A percentile compares a stretch with the other conserved stretches of the same genome.
Evolutionary conservation across 2,888 invertebrate species (phyloP).

Genomic region (Parnassius mnemosyne): DNA sequence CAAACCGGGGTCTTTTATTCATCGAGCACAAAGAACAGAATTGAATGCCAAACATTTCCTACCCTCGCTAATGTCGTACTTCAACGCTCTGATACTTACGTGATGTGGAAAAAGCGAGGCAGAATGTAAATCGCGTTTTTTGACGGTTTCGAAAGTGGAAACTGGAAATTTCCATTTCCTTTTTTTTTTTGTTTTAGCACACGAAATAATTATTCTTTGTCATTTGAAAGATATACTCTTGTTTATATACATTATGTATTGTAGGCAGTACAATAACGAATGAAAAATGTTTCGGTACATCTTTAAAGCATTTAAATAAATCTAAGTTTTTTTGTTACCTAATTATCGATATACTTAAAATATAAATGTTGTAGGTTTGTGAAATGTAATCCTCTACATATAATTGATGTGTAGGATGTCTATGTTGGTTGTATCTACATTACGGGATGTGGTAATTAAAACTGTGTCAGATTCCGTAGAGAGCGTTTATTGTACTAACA

Average conservation of each 20-base stretch:
- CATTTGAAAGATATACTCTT: background rate
- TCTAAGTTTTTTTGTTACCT: no score
- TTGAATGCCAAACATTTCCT: conserved; percentile 8
- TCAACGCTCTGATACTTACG: conserved; percentile 22
- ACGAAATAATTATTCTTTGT: background rate
- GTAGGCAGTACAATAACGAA: no score
- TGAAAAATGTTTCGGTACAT: no score
- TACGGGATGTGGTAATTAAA: no score
- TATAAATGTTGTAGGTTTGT: no score
- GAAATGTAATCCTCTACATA: no score
- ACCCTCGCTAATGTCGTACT: conserved; percentile 11
- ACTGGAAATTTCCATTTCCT: conserved; percentile 10
- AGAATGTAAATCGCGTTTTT: conserved; percentile 19
- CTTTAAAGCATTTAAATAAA: no score
- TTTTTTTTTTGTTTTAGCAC: conserved; percentile 7
- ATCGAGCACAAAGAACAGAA: conserved; percentile 15
- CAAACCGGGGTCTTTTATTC: conserved; percentile 4
- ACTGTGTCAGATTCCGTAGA: no score
- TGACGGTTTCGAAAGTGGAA: conserved; percentile 18
- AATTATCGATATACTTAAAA: no score
- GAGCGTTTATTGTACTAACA: no score
- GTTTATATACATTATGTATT: background rate
- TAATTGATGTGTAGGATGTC: no score
- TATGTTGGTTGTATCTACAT: no score
- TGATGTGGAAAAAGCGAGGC: conserved; percentile 9